A percentile compares a stretch with the other conserved stretches of the same genome.
These are phyloP conservation scores for Drosophila formosana DNA, from an alignment of 2,888 invertebrate genomes.

Conservation along the genomic window DNA sequence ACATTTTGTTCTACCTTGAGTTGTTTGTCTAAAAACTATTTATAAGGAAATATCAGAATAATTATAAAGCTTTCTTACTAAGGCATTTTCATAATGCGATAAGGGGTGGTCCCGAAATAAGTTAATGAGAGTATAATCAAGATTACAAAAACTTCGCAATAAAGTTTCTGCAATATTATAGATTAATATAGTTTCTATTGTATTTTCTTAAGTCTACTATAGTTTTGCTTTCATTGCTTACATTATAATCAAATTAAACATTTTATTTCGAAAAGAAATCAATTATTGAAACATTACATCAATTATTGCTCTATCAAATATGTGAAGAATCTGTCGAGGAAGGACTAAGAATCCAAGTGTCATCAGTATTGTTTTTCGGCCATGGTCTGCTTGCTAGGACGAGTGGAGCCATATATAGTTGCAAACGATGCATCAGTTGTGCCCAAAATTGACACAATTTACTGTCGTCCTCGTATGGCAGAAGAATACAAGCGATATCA, in stretches of 20 bases:
- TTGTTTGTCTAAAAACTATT: too few species aligned
- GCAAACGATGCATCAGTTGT: conserved; percentile 3
- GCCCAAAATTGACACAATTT: neutral
- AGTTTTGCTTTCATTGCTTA: too few species aligned
- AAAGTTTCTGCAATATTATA: too few species aligned
- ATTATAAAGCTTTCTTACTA: too few species aligned
- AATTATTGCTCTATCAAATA: neutral
- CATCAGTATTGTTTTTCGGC: neutral
- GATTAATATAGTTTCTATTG: too few species aligned
- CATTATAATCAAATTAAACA: neutral
- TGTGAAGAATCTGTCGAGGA: neutral
- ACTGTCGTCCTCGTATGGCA: neutral
- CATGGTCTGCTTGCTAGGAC: conserved; percentile 27
- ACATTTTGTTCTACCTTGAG: too few species aligned
- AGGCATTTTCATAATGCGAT: too few species aligned
- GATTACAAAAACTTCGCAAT: too few species aligned
- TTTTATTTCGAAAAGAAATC: neutral
- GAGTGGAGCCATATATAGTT: conserved; percentile 17
- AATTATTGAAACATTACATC: neutral
- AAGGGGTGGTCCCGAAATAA: too few species aligned
- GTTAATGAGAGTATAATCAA: too few species aligned
- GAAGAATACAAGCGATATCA: conserved; percentile 5
- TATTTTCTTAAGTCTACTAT: too few species aligned
- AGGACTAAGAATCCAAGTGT: neutral
- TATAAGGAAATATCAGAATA: too few species aligned